Base-by-base conservation (phyloP, 2,113 vertebrate genomes). In the Vombatus ursinus region DNA sequence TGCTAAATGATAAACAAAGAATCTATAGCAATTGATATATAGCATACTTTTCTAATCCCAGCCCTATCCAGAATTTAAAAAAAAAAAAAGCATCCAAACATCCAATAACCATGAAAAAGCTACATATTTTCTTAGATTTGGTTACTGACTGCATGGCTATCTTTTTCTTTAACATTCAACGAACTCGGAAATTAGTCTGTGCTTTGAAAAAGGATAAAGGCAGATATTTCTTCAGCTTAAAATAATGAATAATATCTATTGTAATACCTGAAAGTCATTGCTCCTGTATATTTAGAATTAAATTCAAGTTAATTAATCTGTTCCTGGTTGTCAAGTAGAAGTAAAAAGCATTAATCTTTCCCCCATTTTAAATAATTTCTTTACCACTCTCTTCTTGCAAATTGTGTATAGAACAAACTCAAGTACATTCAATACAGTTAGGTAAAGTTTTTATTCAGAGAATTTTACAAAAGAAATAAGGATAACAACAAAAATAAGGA, bases 291-390 rank as follows among this genome's bases (percentile, higher is more conserved):
- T 97, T 98, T 89, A 97, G 92, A 97, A 98, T 96, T 96, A 95
- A 97, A 97, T 96, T 97, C 95, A 96, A 94, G 52, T 91, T 44
- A 94, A 98, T 97, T 97, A 10, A 92, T 95, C 68, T 96, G 90
- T 92, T 96, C 50, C 68, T 54, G 47, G 53, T 0, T 97, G 91
- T 98, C 96, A 97, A 50, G 52, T 3, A 61, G 44, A 94, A 97
- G 77, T 89, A 95, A 84, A 96, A 96, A 11, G 89, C 61, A 47
- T 95, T 97, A 92, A 95, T 96, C 95, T 97, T 98, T 96, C 25
- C 90, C 92, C 92, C 95, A 57, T 93, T 98, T 98, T 96, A 91
- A 93, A 91, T 95, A 97, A 97, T 94, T 94, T 94, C 84, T 25
- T 95, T 44, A 94, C 90, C 68, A 93, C 89, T 97, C 97, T 96